Conservation (phyloP, 2,113 vertebrate genomes). For the Pelusios castaneus region DNA sequence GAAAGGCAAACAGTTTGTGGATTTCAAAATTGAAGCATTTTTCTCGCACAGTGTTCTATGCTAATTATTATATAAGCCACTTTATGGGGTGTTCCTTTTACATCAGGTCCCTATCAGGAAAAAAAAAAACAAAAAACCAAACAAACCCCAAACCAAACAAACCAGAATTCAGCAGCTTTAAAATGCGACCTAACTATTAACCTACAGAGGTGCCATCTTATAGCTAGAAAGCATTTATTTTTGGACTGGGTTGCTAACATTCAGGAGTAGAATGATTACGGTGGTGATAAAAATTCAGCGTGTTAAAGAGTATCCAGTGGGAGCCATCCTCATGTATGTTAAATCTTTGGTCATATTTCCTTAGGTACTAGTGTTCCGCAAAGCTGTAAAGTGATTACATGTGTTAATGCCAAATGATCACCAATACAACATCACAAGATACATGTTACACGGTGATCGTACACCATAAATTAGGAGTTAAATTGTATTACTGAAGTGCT, state of each 20-base stretch:
- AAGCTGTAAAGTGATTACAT: background rate
- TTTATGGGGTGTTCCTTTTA: background rate
- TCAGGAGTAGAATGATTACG: background rate
- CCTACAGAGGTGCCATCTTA: background rate
- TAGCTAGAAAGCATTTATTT: background rate
- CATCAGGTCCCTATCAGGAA: background rate
- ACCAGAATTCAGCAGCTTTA: slow-evolving; percentile 12
- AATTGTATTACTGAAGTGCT: background rate
- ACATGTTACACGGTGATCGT: background rate
- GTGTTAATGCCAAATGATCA: background rate
- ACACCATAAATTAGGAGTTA: background rate
- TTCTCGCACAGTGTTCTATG: background rate
- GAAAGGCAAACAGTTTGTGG: background rate
- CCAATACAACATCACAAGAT: background rate
- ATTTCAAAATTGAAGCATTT: slow-evolving; percentile 8
- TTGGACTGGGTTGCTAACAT: background rate
- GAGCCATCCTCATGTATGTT: background rate
- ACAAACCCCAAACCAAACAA: background rate
- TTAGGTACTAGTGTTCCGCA: background rate
- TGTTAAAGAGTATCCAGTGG: background rate
- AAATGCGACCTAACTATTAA: background rate
- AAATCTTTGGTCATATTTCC: slow-evolving; percentile 25
- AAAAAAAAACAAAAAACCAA: too few species aligned
- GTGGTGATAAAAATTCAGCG: background rate
- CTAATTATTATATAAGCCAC: background rate